Base-by-base conservation (phyloP, 2,113 vertebrate species). In the Australoheros scitulus region DNA sequence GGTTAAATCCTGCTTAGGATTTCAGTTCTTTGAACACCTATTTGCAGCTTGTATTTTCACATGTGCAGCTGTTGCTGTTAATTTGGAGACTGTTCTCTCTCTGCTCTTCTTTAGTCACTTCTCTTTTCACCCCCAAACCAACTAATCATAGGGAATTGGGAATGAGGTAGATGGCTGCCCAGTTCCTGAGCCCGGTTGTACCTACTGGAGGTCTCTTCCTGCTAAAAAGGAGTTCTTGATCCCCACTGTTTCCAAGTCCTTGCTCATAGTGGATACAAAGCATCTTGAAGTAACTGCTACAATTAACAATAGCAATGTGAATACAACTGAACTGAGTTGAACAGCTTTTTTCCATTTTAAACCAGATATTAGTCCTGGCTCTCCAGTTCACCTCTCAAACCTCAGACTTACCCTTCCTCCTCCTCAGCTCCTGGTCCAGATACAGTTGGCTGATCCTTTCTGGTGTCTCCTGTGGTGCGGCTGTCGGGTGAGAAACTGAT, bases 371-470 rank as follows among this genome's bases (percentile, higher is more conserved):
- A 52, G 17, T 52, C 1, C 41, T 43, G 41, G 11, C 41, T 14
- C 4, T 43, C 41, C 41, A 13, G 41, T 14, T 43, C 11, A 52
- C 7, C 7, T 52, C 50, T 20, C 52, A 55, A 55, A 55, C 7
- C 52, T 20, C 7, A 55, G 18, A 10, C 18, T 13, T 10, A 52
- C 17, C 47, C 17, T 70, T 13, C 52, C 41, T 47, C 11, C 83
- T 93, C 58, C 82, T 38, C 59, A 98, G 98, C 86, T 97, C 96
- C 38, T 86, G 81, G 34, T 90, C 65, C 61, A 97, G 96, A 92
- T 97, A 96, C 95, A 80, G 92, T 55, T 99, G 98, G 98, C 95
- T 99, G 24, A 64, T 95, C 3, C 84, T 99, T 64, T 97, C 95
- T 0, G 98, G 98, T 50, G 81, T 94, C 0, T 94, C 97, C 58